A percentile compares a stretch with the other conserved stretches of the same genome.
phyloP scores from a whole-genome alignment of 2,113 vertebrate species.

The Anarrhichthys ocellatus region DNA sequence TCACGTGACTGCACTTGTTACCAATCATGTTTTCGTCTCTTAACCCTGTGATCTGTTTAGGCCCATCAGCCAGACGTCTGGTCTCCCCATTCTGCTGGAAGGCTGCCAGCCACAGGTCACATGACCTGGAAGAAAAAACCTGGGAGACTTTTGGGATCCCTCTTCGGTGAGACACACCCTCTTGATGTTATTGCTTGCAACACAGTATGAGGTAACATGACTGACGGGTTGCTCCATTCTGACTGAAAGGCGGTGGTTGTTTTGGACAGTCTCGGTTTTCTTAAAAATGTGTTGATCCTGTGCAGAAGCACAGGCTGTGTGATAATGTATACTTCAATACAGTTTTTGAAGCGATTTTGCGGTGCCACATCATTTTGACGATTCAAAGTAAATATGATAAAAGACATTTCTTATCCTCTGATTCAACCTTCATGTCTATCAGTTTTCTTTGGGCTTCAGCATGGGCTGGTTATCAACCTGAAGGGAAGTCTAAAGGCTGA shows the following conservation, averaged over 20 bases:
- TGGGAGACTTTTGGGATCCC: slow-evolving; percentile 80
- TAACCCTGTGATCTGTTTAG: slow-evolving; percentile 32
- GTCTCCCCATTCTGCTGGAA: slow-evolving; percentile 68
- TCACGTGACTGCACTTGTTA: not conserved
- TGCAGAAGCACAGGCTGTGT: not conserved
- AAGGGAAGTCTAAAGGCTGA: slow-evolving; percentile 81
- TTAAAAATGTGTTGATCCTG: slow-evolving; percentile 19
- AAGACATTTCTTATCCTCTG: not conserved
- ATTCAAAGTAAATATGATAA: not conserved
- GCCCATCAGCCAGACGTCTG: slow-evolving; percentile 41
- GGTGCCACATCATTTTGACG: not conserved
- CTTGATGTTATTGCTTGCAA: slow-evolving; percentile 1
- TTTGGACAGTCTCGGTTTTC: not conserved
- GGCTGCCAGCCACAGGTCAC: slow-evolving; percentile 82
- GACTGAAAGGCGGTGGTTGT: not conserved
- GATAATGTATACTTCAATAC: not conserved
- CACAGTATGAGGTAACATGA: slow-evolving; percentile 17
- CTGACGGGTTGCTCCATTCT: not conserved
- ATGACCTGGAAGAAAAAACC: slow-evolving; percentile 86
- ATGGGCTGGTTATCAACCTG: slow-evolving; percentile 81
- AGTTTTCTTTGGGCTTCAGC: slow-evolving; percentile 49
- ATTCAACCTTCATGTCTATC: not conserved
- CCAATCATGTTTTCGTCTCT: not conserved
- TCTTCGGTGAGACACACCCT: slow-evolving; percentile 75
- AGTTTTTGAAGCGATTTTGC: not conserved